Evolutionary conservation across 2,113 vertebrate genomes (phyloP).

Genomic region (Leucopternis melanops): DNA sequence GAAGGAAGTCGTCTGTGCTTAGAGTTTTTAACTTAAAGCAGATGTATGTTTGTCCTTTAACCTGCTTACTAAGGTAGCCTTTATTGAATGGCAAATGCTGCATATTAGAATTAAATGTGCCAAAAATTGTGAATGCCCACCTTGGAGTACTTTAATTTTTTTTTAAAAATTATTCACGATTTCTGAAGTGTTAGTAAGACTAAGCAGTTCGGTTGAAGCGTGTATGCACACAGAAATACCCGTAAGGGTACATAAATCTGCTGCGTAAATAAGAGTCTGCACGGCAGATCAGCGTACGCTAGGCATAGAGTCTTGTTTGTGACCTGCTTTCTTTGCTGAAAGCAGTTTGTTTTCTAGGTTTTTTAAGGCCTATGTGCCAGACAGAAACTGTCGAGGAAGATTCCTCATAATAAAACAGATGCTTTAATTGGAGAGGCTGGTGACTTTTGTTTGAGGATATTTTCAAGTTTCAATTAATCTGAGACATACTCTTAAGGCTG

Average conservation of each 20-base stretch:
- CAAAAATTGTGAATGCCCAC: not conserved
- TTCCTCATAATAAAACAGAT: not conserved
- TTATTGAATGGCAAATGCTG: not conserved
- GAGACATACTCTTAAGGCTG: not conserved
- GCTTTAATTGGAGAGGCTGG: not conserved
- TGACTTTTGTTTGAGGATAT: not conserved
- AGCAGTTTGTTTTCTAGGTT: not conserved
- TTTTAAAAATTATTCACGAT: not conserved
- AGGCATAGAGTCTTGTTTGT: not conserved
- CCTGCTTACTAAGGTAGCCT: not conserved
- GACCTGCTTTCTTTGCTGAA: not conserved
- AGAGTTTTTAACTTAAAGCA: not conserved
- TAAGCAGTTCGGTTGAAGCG: not conserved
- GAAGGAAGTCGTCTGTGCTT: not conserved
- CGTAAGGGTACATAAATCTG: not conserved
- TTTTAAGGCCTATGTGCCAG: not conserved
- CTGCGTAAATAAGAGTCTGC: not conserved
- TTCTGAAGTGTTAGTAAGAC: not conserved
- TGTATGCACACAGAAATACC: not conserved
- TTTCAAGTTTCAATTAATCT: not conserved
- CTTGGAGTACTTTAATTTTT: not conserved
- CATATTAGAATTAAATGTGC: not conserved
- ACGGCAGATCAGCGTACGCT: not conserved
- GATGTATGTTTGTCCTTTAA: not conserved
- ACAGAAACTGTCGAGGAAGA: not conserved